These are phyloP conservation scores for Napeogenes sylphis DNA, from an alignment of 2,888 invertebrate species.

Conservation along the genomic window DNA sequence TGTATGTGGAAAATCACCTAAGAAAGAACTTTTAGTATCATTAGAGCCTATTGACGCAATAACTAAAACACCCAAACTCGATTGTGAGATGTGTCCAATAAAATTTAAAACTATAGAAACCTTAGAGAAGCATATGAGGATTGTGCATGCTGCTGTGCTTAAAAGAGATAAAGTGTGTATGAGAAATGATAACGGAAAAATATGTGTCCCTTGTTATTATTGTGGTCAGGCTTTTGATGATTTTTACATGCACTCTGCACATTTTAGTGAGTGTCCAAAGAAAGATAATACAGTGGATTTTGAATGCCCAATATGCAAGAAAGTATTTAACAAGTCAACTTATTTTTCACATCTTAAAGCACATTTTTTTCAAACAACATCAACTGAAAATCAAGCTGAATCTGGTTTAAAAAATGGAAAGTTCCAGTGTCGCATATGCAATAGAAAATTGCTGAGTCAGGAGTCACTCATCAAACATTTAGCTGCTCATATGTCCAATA, in stretches of 20 bases:
- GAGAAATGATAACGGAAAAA: slow-evolving; percentile 30
- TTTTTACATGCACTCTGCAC: slow-evolving; percentile 53
- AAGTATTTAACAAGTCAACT: slow-evolving; percentile 43
- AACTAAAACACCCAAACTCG: slow-evolving; percentile 35
- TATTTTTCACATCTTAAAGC: slow-evolving; percentile 57
- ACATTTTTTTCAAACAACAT: slow-evolving; percentile 47
- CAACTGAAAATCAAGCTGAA: slow-evolving; percentile 14
- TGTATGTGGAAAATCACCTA: slow-evolving; percentile 48
- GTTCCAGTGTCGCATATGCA: slow-evolving; percentile 63
- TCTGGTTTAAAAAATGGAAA: slow-evolving; percentile 8
- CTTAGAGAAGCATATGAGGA: slow-evolving; percentile 61
- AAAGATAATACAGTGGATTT: slow-evolving; percentile 40
- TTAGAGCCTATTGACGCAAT: slow-evolving; percentile 58
- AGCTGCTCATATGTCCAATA: slow-evolving; percentile 63
- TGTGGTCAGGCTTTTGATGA: slow-evolving; percentile 54
- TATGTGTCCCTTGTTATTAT: slow-evolving; percentile 57
- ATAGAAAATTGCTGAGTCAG: slow-evolving; percentile 54
- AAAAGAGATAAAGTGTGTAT: slow-evolving; percentile 27
- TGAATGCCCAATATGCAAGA: slow-evolving; percentile 57
- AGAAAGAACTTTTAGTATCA: slow-evolving; percentile 58
- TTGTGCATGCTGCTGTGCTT: slow-evolving; percentile 59
- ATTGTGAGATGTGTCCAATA: slow-evolving; percentile 57
- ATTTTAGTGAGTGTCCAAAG: slow-evolving; percentile 52
- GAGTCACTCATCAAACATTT: slow-evolving; percentile 61
- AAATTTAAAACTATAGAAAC: slow-evolving; percentile 61